Evolutionary conservation across 2,113 vertebrate genomes (phyloP), one percentile per base, ranked within the genome.

Genomic region (Thalassoma bifasciatum): DNA sequence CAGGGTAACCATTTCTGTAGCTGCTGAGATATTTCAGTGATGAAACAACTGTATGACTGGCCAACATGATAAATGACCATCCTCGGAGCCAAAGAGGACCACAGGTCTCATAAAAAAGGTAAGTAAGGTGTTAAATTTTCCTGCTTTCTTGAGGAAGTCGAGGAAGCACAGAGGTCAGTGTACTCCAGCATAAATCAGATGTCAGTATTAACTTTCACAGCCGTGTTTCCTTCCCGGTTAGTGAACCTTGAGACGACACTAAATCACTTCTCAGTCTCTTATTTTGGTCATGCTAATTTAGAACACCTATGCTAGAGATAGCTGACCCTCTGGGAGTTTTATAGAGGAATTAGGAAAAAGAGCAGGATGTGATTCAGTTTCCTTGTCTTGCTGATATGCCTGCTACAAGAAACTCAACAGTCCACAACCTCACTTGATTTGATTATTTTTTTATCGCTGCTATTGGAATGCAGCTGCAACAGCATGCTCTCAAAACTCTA

Each of bases 251-350:
- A 79, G 30, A 82, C 51, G 73, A 44, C 60, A 72, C 8, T 58
- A 69, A 68, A 85, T 63, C 58, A 64, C 53, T 8, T 14, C 22
- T 44, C 23, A 2, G 5, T 37, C 37, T 77, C 52, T 65, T 79
- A 77, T 73, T 78, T 47, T 62, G 77, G 73, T 69, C 37, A 26
- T 72, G 77, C 68, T 72, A 61, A 79, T 82, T 72, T 66, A 50
- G 59, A 69, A 51, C 61, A 26, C 52, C 38, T 51, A 46, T 42
- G 73, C 82, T 72, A 46, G 11, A 64, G 74, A 73, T 36, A 50
- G 22, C 59, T 37, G 37, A 23, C 77, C 78, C 74, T 79, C 76
- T 81, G 83, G 51, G 71, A 77, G 53, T 81, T 87, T 75, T 59
- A 74, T 62, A 38, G 62, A 26, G 57, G 53, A 59, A 77, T 83